Evolutionary conservation across 2,888 invertebrate genomes (phyloP), one percentile per base, ranked within the genome.

Genomic region (Ichneumon xanthorius): DNA sequence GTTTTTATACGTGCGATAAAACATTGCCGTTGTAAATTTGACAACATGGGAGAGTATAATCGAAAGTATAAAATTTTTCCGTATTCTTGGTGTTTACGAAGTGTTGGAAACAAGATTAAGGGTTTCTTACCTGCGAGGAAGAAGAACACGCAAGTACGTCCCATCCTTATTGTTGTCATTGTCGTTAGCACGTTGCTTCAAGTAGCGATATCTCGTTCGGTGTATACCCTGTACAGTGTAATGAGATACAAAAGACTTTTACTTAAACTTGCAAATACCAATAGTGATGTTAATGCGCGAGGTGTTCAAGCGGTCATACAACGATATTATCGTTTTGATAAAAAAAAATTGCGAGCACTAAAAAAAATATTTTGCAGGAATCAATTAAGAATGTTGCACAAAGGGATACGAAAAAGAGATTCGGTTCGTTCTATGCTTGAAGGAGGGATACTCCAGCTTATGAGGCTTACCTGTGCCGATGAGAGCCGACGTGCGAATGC

Each of bases 61-160:
- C 9, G 40, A 9, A 40, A 7, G 40, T 11, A 11, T 11, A 11
- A 7, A 40, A 11, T 9, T 40, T 40, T 11, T 1, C 40, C 40
- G 40, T 40, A 40, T 40, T 9, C 37, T 37, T 40, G 7, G 0
- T 11, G 40, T 40, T 40, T 11, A 9, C 40, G 40, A 40, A 40
- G 11, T 9, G 40, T 11, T 40, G 40, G 40, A 9, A 40, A 40
- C 40, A 40, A 40, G 7, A 40, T 40, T 40, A 76, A 78, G 45
- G 4, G 37, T 73, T 30, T 81, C 77, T 88, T 89, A 92, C 92
- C 90, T 87, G 90, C 88, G 11, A 92, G 84, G 30, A 92, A 81
- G 37, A 92, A 73, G 30, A 91, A 80, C 53, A 90, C 78, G 72
- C 87, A 91, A 50, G 87, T 68, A 77, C 87, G 87, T 67, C 87